Evolutionary conservation across 2,797 vertebrate genomes (phyloP).

Genomic region (Gila robusta): DNA sequence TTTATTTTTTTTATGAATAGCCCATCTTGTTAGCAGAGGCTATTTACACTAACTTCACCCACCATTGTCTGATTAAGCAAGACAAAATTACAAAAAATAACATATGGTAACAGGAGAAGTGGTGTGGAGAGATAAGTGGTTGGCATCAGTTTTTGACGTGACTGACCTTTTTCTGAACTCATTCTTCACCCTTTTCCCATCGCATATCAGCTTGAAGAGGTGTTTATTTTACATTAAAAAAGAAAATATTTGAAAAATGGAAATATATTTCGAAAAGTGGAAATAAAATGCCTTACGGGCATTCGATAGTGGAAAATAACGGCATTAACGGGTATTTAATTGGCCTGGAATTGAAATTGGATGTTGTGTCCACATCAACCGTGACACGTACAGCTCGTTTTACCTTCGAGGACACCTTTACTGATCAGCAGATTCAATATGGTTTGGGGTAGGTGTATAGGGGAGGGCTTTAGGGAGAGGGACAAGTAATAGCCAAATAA

Average conservation of each 20-base stretch:
- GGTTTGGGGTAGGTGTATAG: not conserved
- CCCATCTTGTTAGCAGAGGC: too few species aligned
- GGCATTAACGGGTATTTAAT: not conserved
- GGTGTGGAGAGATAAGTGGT: too few species aligned
- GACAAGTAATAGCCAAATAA: not conserved
- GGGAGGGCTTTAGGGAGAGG: not conserved
- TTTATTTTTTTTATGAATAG: too few species aligned
- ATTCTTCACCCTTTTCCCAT: too few species aligned
- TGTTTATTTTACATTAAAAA: not conserved
- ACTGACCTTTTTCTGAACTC: too few species aligned
- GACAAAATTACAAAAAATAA: too few species aligned
- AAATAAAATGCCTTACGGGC: too few species aligned
- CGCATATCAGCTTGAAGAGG: not conserved
- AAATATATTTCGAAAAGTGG: too few species aligned
- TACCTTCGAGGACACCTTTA: not conserved
- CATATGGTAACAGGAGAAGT: too few species aligned
- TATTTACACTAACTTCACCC: not conserved
- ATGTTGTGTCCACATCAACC: not conserved
- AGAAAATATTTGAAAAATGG: not conserved
- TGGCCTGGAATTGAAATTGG: not conserved
- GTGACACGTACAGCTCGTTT: not conserved
- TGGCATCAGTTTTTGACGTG: too few species aligned
- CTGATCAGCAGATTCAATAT: not conserved
- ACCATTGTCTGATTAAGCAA: not conserved
- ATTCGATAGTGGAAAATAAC: not conserved